Evolutionary conservation across 2,888 invertebrate species (phyloP).

Genomic region (Steinernema hermaphroditum): DNA sequence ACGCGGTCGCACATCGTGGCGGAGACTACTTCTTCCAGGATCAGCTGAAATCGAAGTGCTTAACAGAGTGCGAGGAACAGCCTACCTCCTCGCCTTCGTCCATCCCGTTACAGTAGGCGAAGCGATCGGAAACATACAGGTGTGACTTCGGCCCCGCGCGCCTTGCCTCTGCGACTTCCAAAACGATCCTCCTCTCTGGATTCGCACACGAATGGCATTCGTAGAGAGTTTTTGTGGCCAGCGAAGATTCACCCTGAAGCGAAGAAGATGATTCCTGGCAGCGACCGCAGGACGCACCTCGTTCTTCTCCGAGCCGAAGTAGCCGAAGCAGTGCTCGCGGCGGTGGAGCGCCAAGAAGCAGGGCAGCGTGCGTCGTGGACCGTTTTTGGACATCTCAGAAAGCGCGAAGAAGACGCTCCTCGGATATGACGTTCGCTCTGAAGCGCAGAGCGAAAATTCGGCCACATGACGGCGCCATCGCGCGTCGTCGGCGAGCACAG

Average conservation of each 20-base stretch:
- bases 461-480: no score
- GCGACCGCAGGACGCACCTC: no score
- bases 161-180: background rate
- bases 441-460: no score
- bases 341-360: constrained; percentile 19
- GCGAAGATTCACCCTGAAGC: constrained; percentile 3
- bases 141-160: background rate
- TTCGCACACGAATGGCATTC: constrained; percentile 16
- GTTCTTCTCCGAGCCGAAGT: constrained; percentile 2
- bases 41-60: background rate
- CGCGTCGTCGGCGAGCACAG: no score
- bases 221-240: background rate
- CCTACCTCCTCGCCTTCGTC: constrained; percentile 14
- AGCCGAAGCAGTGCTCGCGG: constrained; percentile 15
- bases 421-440: no score
- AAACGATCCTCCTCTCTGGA: background rate
- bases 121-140: constrained; percentile 6
- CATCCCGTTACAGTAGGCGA: constrained; percentile 17
- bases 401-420: no score
- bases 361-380: background rate
- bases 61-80: background rate
- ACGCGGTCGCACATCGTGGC: background rate
- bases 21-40: background rate
- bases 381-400: no score
- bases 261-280: background rate